These are phyloP conservation scores for Piscicola geometra DNA, from an alignment of 2,888 invertebrate genomes.

Conservation along the genomic window DNA sequence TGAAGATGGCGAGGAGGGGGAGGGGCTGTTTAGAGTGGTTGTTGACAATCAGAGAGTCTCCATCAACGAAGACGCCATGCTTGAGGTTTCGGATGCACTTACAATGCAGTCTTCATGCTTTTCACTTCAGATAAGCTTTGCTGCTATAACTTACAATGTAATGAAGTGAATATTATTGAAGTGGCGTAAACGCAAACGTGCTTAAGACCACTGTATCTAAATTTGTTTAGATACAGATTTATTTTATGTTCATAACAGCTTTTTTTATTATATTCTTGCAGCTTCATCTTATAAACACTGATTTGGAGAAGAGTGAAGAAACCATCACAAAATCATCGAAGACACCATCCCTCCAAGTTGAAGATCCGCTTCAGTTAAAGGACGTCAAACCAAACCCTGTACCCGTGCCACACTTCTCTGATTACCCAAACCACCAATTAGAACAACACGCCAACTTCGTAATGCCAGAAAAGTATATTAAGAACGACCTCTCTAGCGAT, in stretches of 20 bases:
- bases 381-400: not conserved
- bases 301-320: not conserved
- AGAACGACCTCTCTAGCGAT: too few relatives aligned
- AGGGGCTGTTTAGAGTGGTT: not conserved
- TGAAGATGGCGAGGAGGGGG: conserved; percentile 1
- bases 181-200: too few relatives aligned
- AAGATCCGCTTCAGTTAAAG: not conserved
- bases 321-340: not conserved
- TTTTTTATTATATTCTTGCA: not conserved
- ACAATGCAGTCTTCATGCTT: too few relatives aligned
- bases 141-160: too few relatives aligned
- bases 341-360: not conserved
- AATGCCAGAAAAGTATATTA: not conserved
- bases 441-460: not conserved
- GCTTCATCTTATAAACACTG: not conserved
- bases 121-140: too few relatives aligned
- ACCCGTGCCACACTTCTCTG: not conserved
- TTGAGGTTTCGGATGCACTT: not conserved
- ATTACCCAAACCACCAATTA: not conserved
- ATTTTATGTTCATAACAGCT: too few relatives aligned
- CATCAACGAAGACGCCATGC: not conserved
- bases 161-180: too few relatives aligned
- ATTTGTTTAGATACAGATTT: too few relatives aligned
- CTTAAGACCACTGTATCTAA: too few relatives aligned
- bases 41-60: not conserved